Evolutionary conservation across 1,140 invertebrate genomes (phyloP), one percentile per base, ranked within the genome.

Genomic region (Pseudomyrmex flavicornis): DNA sequence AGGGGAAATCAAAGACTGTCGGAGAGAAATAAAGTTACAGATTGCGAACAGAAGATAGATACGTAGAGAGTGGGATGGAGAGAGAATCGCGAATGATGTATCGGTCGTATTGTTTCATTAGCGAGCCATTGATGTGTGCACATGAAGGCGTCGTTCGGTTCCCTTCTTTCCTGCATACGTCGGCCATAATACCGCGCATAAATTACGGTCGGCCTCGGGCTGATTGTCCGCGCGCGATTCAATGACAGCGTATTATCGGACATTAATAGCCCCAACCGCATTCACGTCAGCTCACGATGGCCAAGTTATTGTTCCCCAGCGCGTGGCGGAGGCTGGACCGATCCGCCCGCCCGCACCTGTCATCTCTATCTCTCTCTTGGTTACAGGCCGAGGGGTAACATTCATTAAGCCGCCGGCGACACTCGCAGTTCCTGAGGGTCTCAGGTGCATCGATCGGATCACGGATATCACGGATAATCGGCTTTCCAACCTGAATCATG

Each of bases 31-130:
- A 22, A 52, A 59, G 22, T 35, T 35, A 35, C 35, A 35, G 35
- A 35, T 35, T 35, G 35, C 35, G 46, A 52, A 52, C 10, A 13
- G 50, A 13, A 52, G 50, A 52, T 10, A 52, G 50, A 52, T 12
- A 52, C 50, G 13, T 10, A 13, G 13, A 52, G 10, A 13, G 50
- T 13, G 12, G 50, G 50, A 52, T 52, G 13, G 13, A 68, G 15
- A 46, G 44, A 50, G 65, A 77, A 72, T 72, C 50, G 20, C 69
- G 26, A 82, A 82, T 75, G 50, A 86, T 72, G 52, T 17, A 79
- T 79, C 74, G 61, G 26, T 73, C 52, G 70, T 73, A 86, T 90
- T 90, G 89, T 90, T 89, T 91, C 89, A 89, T 90, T 90, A 88
- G 79, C 79, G 48, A 77, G 61, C 82, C 85, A 91, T 90, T 91